Percentiles rank a stretch among this genome's conserved stretches.
These are phyloP conservation scores for Tetropium fuscum DNA, from an alignment of 2,888 invertebrate species.

Conservation along the genomic window DNA sequence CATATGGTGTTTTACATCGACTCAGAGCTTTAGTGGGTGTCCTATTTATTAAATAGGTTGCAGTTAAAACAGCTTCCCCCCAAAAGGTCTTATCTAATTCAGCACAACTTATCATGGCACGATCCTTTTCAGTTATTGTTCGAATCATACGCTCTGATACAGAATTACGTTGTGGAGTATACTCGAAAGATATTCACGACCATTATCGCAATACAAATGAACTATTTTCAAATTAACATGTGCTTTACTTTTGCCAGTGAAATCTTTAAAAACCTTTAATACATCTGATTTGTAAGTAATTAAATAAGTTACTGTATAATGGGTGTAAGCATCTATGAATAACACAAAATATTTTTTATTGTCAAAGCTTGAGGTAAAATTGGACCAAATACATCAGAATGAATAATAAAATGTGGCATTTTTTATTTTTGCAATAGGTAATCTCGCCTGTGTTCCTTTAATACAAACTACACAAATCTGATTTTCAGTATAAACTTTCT, in stretches of 20 bases:
- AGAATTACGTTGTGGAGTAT: no score
- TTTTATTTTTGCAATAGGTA: not conserved
- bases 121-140: no score
- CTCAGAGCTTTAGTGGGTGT: slow-evolving; percentile 55
- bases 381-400: slow-evolving; percentile 25
- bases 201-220: no score
- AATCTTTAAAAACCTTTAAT: slow-evolving; percentile 28
- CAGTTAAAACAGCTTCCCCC: slow-evolving; percentile 60
- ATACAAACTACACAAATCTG: slow-evolving; percentile 6
- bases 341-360: slow-evolving; percentile 56
- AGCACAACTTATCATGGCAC: no score
- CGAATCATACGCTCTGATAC: no score
- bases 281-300: slow-evolving; percentile 35
- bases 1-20: slow-evolving; percentile 57
- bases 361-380: slow-evolving; percentile 39
- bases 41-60: slow-evolving; percentile 58
- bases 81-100: no score
- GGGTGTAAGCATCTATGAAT: slow-evolving; percentile 57
- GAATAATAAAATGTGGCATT: slow-evolving; percentile 19
- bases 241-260: no score
- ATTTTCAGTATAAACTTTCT: slow-evolving; percentile 1
- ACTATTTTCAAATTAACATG: slow-evolving; percentile 34
- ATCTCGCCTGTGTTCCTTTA: not conserved
- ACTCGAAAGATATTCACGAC: no score
- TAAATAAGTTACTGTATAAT: slow-evolving; percentile 54